Percentiles rank a stretch among this genome's conserved stretches.
Conservation (phyloP, 2,113 vertebrate species). For the Triplophysa siluroides region DNA sequence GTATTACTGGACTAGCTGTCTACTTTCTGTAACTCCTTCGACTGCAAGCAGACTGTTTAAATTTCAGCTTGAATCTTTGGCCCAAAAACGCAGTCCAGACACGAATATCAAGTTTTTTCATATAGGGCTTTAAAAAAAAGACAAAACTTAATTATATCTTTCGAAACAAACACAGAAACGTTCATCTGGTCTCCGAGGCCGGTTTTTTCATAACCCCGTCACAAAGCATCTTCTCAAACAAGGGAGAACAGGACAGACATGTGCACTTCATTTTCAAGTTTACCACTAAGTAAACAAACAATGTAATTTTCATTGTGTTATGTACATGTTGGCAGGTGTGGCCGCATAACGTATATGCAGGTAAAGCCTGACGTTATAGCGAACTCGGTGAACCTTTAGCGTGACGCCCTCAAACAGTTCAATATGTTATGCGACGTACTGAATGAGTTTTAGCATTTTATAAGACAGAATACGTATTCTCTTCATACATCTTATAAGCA, state of each 20-base stretch:
- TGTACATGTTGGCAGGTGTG: slow-evolving; percentile 14
- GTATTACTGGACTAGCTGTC: neutral
- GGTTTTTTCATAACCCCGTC: slow-evolving; percentile 1
- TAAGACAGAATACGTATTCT: slow-evolving; percentile 3
- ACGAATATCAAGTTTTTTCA: neutral
- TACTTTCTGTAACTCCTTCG: neutral
- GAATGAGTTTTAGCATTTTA: slow-evolving; percentile 3
- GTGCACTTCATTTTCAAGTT: slow-evolving; percentile 31
- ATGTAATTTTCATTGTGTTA: neutral
- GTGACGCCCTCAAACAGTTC: slow-evolving; percentile 19
- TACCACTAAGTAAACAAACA: slow-evolving; percentile 40
- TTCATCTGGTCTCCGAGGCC: neutral
- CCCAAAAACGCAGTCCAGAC: neutral
- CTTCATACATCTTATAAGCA: slow-evolving; percentile 10
- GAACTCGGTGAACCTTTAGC: neutral
- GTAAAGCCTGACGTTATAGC: neutral
- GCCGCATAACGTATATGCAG: neutral
- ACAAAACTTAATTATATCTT: neutral
- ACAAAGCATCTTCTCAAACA: slow-evolving; percentile 16
- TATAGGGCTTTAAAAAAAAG: neutral
- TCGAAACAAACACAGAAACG: neutral
- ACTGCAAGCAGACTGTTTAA: slow-evolving; percentile 7
- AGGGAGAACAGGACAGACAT: slow-evolving; percentile 3
- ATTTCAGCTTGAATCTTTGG: neutral
- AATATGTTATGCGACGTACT: neutral